phyloP scores from a whole-genome alignment of 2,888 invertebrate genomes.

The Alviniconcha strummeri region DNA sequence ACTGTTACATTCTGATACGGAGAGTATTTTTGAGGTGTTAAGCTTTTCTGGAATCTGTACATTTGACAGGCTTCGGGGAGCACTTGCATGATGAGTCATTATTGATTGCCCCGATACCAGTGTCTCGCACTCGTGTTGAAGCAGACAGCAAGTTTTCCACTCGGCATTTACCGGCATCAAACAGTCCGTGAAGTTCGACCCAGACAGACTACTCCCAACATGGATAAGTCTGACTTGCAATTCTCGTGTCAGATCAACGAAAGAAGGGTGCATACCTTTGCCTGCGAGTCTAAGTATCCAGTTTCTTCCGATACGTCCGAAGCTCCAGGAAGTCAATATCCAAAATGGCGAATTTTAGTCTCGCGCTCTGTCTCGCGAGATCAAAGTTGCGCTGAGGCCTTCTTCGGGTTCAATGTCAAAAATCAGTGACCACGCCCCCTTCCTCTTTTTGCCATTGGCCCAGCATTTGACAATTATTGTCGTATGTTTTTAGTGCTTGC shows the following conservation, averaged over 20 bases:
- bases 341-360: conserved; percentile 27
- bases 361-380: conserved; percentile 49
- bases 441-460: not conserved
- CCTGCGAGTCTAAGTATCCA: not conserved
- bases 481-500: not conserved
- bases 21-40: not conserved
- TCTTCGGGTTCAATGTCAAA: not conserved
- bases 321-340: conserved; percentile 35
- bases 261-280: conserved; percentile 19
- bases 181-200: conserved; percentile 19
- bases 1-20: too few species aligned
- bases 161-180: conserved; percentile 22
- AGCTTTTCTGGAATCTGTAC: not conserved
- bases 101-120: conserved; percentile 32
- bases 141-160: conserved; percentile 23
- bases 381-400: conserved; percentile 1
- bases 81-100: conserved; percentile 32
- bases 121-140: conserved; percentile 8
- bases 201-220: not conserved
- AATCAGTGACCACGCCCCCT: conserved; percentile 18
- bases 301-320: conserved; percentile 16
- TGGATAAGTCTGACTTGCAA: not conserved
- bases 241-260: not conserved
- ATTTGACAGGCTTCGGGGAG: not conserved
- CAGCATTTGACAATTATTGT: not conserved